Base-by-base conservation (phyloP, 2,888 invertebrate genomes). In the Pyrocoelia pectoralis region DNA sequence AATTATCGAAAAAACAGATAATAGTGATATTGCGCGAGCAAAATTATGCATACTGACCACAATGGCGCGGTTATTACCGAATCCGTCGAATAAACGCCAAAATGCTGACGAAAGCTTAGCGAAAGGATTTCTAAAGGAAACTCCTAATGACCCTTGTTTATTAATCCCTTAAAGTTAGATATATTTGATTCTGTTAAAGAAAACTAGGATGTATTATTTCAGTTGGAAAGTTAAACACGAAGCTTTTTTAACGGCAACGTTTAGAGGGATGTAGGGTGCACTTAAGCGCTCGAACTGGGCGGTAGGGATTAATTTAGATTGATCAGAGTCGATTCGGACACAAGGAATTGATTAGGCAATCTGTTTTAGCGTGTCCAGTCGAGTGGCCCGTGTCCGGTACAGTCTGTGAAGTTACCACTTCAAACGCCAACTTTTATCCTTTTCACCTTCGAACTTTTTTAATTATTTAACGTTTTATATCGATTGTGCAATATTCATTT, bases 291-390 rank as follows among this genome's bases (percentile, higher is more conserved):
- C 71, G 69, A 67, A 70, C 68, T 69, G 77, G 76, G 77, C 76
- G 77, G 77, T 74, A 79, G 80, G 81, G 81, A 81, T 82, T 82
- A 81, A 82, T 82, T 82, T 81, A 81, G 82, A 82, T 82, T 82
- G 82, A 82, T 82, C 81, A 80, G 80, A 81, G 77, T 77, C 80
- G 79, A 79, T 75, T 76, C 76, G 80, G 80, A 81, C 81, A 80
- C 80, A 80, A 81, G 80, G 81, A 82, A 82, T 82, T 82, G 82
- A 82, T 82, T 82, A 82, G 81, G 81, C 82, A 81, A 81, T 82
- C 81, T 82, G 81, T 82, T 82, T 81, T 80, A 80, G 78, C 79
- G 80, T 81, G 81, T 81, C 81, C 82, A 79, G 75, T 81, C 81
- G 80, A 81, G 80, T 80, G 79, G 79, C 74, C 79, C 72, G 72